Conservation (phyloP, 2,113 vertebrate genomes). For the Tyrannus savana region DNA sequence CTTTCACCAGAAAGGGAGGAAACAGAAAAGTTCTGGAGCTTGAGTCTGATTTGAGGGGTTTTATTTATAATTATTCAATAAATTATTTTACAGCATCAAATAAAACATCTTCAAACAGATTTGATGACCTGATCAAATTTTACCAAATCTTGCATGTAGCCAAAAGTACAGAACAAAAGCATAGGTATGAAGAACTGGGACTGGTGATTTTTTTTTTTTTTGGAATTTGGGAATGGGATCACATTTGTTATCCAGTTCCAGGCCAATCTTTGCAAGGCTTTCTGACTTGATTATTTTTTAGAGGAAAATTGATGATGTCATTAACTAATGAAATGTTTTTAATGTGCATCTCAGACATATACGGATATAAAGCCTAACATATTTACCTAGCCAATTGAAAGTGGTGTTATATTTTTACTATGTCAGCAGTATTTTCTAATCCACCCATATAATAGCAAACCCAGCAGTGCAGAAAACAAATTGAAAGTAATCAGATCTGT, state of each 20-base stretch:
- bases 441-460: not conserved
- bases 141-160: not conserved
- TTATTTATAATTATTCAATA: not conserved
- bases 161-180: not conserved
- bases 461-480: not conserved
- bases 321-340: not conserved
- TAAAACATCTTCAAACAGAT: not conserved
- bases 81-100: not conserved
- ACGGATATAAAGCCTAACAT: not conserved
- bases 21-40: not conserved
- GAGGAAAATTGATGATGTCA: not conserved
- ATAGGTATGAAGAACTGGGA: not conserved
- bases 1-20: not conserved
- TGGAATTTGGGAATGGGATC: not conserved
- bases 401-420: not conserved
- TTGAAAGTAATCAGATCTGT: not conserved
- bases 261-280: not conserved
- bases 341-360: not conserved
- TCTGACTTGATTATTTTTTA: not conserved
- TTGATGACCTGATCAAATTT: not conserved
- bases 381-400: not conserved
- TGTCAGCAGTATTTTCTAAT: not conserved
- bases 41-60: not conserved
- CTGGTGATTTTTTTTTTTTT: not conserved
- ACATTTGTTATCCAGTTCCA: not conserved